Percentiles rank a stretch among this genome's conserved stretches.
phyloP scores from a whole-genome alignment of 1,140 invertebrate species.

The Drosophila paulistorum region DNA sequence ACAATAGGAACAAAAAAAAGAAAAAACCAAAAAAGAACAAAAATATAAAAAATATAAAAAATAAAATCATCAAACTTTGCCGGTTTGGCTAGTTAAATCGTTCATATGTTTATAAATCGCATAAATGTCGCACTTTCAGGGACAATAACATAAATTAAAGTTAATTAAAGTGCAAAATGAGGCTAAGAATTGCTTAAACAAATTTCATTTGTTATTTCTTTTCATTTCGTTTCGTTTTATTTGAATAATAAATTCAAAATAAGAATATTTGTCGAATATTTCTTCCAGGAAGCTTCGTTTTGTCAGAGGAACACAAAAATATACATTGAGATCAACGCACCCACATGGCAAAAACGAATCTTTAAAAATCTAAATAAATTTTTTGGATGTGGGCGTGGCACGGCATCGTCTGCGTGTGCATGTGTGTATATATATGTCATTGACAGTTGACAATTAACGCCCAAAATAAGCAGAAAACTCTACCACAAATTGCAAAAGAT shows the following conservation, averaged over 20 bases:
- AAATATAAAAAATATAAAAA: background rate
- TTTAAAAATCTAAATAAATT: constrained; percentile 27
- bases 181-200: constrained; percentile 60
- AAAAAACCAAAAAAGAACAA: constrained; percentile 7
- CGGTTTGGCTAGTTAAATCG: constrained; percentile 48
- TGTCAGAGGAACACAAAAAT: constrained; percentile 50
- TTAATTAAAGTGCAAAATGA: constrained; percentile 58
- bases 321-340: constrained; percentile 67
- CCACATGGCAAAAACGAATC: constrained; percentile 49
- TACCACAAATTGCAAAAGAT: constrained; percentile 9
- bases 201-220: constrained; percentile 48
- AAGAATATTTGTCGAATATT: constrained; percentile 9
- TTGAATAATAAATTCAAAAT: constrained; percentile 6
- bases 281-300: constrained; percentile 67
- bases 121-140: constrained; percentile 50
- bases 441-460: constrained; percentile 68
- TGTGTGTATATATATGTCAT: constrained; percentile 50
- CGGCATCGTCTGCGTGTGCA: constrained; percentile 47
- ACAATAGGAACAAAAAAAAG: background rate
- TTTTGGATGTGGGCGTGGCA: constrained; percentile 30
- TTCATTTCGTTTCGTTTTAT: constrained; percentile 4
- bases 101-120: constrained; percentile 34
- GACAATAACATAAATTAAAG: constrained; percentile 67
- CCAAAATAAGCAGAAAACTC: constrained; percentile 48
- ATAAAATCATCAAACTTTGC: constrained; percentile 12